Evolutionary conservation across 2,113 vertebrate species (phyloP).

Genomic region (Hypanus sabinus): DNA sequence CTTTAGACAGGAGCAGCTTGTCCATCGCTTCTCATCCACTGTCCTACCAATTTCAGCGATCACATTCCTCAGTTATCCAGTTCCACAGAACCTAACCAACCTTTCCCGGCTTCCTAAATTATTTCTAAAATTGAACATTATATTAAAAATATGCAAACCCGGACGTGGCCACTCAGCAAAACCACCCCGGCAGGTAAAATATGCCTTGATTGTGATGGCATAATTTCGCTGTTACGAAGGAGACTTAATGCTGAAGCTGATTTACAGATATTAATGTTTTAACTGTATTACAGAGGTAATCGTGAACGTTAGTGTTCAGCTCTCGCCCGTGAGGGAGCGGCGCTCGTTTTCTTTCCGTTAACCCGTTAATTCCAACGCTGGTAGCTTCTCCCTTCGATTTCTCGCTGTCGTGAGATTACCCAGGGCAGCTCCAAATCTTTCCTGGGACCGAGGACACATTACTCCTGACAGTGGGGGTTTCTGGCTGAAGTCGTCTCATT

Average conservation of each 20-base stretch:
- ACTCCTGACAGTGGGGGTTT: no score
- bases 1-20: slow-evolving; percentile 53
- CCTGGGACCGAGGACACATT: no score
- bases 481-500: no score
- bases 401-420: no score
- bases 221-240: slow-evolving; percentile 36
- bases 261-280: neutral
- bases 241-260: neutral
- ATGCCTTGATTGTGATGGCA: slow-evolving; percentile 30
- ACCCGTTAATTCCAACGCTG: neutral
- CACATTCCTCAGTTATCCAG: slow-evolving; percentile 35
- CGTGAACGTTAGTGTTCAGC: neutral
- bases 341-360: neutral
- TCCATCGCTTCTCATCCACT: slow-evolving; percentile 47
- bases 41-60: slow-evolving; percentile 11
- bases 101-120: slow-evolving; percentile 22
- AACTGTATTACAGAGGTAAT: neutral
- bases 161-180: neutral
- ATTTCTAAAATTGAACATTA: slow-evolving; percentile 36
- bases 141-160: slow-evolving; percentile 20
- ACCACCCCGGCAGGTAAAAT: neutral
- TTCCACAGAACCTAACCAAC: slow-evolving; percentile 31
- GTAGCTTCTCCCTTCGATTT: no score
- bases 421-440: no score
- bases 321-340: neutral